Conservation (phyloP, 2,797 vertebrate species). For the Schizopygopsis malacanthus region DNA sequence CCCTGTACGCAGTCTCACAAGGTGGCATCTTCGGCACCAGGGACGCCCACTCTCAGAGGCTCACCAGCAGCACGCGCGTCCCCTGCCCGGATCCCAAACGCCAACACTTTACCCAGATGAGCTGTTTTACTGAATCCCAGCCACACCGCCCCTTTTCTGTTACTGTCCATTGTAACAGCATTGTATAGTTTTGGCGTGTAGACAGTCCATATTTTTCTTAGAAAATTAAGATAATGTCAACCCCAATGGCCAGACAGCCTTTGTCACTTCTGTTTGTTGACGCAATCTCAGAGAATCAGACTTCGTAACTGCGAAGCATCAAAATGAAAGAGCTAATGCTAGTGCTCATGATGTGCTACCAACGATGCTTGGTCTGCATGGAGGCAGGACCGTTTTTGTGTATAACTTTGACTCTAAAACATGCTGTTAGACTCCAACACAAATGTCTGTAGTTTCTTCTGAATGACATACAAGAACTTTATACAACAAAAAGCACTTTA, state of each 20-base stretch:
- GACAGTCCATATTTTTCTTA: neutral
- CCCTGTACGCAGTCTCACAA: slow-evolving; percentile 65
- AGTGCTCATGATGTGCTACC: neutral
- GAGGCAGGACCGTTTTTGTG: slow-evolving; percentile 10
- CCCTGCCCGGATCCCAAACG: slow-evolving; percentile 63
- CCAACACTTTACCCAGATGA: slow-evolving; percentile 73
- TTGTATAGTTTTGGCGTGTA: neutral
- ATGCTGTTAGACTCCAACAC: slow-evolving; percentile 19
- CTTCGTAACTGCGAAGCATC: neutral
- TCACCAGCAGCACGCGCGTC: slow-evolving; percentile 61
- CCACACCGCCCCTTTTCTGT: slow-evolving; percentile 27
- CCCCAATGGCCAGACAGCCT: neutral
- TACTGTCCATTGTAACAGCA: neutral
- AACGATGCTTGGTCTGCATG: neutral
- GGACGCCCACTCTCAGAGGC: slow-evolving; percentile 73
- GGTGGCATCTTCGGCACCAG: slow-evolving; percentile 68
- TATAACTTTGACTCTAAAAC: slow-evolving; percentile 2
- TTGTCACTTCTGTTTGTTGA: neutral
- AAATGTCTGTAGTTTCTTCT: slow-evolving; percentile 28
- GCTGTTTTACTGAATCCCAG: neutral
- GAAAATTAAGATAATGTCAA: neutral
- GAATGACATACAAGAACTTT: slow-evolving; percentile 11
- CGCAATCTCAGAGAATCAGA: neutral
- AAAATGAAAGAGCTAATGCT: slow-evolving; percentile 16
- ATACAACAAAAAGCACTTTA: slow-evolving; percentile 47